Evolutionary conservation across 2,888 invertebrate species (phyloP), one percentile per base, ranked within the genome.

Genomic region (Leistus spinibarbis): DNA sequence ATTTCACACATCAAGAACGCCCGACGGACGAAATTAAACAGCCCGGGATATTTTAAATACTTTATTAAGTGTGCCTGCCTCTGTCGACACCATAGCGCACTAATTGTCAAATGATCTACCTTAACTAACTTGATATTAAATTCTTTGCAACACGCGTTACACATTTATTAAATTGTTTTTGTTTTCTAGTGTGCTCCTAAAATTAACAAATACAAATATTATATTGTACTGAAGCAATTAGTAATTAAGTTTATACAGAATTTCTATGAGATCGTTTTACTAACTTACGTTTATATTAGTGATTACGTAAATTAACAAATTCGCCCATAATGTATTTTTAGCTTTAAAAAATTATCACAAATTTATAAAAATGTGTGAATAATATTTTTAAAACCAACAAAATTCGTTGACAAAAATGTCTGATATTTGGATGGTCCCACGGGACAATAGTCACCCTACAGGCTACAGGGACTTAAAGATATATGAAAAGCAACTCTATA

Each of bases 1-100:
- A 40, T 60, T 60, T 60, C 60, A 60, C 60, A 60, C 60, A 60
- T 60, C 60, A 60, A 10, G 20, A 22, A 60, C 60, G 60, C 60
- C 22, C 22, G 22, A 4, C 22, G 60, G 60, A 60, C 40, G 10
- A 40, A 10, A 40, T 40, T 40, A 40, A 40, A 40, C 40, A 27
- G 27, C 27, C 7, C 40, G 40, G 40, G 13, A 40, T 40, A 40
- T 40, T 40, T 40, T 40, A 40, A 40, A 40, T 40, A 40, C 40
- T 40, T 40, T 40, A 40, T 40, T 40, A 40, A 40, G 7, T 40
- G 40, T 40, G 40, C 7, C 1, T 40, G 24, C 7, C 24, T 4
- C 24, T 40, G 40, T 40, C 40, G 40, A 40, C 40, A 40, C 40
- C 10, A 40, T 40, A 13, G 13, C 40, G 40, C 7, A 40, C 40